Percentiles rank a stretch among this genome's conserved stretches.
phyloP scores from a whole-genome alignment of 1,140 invertebrate genomes.

The Sminthurides bifidus region DNA sequence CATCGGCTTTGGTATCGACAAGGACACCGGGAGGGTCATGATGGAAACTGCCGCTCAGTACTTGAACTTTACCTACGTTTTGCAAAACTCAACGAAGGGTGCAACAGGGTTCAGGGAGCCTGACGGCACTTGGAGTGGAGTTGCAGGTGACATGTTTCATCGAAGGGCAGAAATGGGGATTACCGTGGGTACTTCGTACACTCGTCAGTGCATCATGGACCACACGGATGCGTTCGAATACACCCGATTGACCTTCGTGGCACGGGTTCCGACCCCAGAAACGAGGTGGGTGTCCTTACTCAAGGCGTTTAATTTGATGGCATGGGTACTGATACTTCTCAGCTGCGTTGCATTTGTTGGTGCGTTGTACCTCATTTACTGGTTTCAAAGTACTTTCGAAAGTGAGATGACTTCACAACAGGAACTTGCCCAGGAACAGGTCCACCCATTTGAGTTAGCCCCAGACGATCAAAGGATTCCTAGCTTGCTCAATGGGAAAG shows the following conservation, averaged over 20 bases:
- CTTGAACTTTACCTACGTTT: conserved; percentile 4
- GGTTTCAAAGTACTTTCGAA: no score
- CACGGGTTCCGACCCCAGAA: neutral
- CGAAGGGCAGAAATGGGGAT: conserved; percentile 5
- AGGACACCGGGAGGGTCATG: neutral
- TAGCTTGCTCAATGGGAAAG: no score
- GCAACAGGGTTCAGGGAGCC: neutral
- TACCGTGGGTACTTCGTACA: neutral
- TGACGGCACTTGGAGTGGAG: conserved; percentile 8
- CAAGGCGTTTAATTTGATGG: conserved; percentile 1
- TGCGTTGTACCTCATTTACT: no score
- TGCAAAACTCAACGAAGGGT: neutral
- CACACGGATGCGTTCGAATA: conserved; percentile 7
- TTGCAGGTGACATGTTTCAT: conserved; percentile 3
- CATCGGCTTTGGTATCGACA: conserved; percentile 4
- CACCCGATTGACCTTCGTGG: conserved; percentile 8
- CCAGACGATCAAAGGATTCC: no score
- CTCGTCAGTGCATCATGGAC: conserved; percentile 4
- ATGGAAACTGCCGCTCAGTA: neutral
- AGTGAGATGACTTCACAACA: no score
- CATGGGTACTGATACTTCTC: neutral
- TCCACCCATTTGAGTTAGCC: no score
- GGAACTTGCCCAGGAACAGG: no score
- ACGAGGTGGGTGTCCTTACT: conserved; percentile 7
- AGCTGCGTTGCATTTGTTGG: neutral